phyloP scores from a whole-genome alignment of 2,797 vertebrate species.

The Pitangus sulphuratus region DNA sequence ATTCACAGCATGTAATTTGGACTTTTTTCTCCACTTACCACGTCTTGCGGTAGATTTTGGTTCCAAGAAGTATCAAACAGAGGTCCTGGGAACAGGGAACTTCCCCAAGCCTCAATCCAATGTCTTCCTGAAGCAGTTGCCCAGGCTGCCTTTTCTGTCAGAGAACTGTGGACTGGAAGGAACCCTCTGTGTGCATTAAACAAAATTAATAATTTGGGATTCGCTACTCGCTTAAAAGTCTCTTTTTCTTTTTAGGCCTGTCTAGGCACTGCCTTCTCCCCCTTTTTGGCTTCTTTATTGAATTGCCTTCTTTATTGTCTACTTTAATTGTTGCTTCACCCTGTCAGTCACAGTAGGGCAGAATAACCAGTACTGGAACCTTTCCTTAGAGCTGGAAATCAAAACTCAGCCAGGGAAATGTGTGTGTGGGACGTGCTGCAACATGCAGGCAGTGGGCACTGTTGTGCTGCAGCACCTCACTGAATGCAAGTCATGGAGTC shows the following conservation, averaged over 20 bases:
- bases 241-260: not conserved
- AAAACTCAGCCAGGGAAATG: not conserved
- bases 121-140: not conserved
- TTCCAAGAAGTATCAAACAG: not conserved
- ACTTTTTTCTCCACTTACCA: not conserved
- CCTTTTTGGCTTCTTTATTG: not conserved
- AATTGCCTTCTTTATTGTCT: not conserved
- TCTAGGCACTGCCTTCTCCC: not conserved
- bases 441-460: not conserved
- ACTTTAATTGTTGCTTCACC: not conserved
- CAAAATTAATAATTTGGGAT: not conserved
- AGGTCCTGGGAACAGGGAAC: not conserved
- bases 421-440: not conserved
- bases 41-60: not conserved
- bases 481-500: not conserved
- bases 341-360: not conserved
- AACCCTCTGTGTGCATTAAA: not conserved
- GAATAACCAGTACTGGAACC: constrained; percentile 1
- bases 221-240: not conserved
- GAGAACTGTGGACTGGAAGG: not conserved
- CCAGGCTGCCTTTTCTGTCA: not conserved
- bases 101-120: not conserved
- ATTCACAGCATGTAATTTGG: not conserved
- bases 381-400: not conserved
- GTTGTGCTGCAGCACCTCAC: not conserved